Conservation (phyloP, 2,797 vertebrate species). For the Eremophila alpestris region DNA sequence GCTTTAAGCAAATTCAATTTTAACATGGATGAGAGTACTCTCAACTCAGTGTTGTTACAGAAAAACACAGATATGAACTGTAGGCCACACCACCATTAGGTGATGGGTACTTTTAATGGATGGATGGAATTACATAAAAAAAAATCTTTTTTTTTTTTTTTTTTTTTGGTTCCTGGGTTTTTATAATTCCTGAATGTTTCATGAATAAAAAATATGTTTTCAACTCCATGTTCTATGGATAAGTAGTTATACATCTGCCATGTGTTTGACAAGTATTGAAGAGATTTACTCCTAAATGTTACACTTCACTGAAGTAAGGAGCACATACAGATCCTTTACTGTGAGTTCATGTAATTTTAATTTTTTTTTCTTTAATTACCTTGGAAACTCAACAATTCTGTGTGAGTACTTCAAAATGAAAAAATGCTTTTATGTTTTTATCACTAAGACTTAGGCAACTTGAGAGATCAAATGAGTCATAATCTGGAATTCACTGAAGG, state of each 20-base stretch:
- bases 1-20: not conserved
- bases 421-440: conserved; percentile 11
- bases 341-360: not conserved
- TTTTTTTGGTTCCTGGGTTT: not conserved
- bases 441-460: not conserved
- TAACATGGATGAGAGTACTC: not conserved
- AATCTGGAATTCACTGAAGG: conserved; percentile 18
- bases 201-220: not conserved
- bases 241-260: not conserved
- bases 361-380: conserved; percentile 2
- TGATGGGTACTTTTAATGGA: not conserved
- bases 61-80: not conserved
- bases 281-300: not conserved
- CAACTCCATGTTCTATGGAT: not conserved
- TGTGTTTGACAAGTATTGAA: not conserved
- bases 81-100: not conserved
- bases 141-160: accelerated
- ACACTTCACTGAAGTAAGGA: not conserved
- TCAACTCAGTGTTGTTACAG: not conserved
- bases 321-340: not conserved
- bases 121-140: not conserved
- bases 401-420: conserved; percentile 5
- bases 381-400: not conserved
- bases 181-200: not conserved
- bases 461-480: conserved; percentile 31